Evolutionary conservation across 2,888 invertebrate species (phyloP).

Genomic region (Mactromeris polynyma): DNA sequence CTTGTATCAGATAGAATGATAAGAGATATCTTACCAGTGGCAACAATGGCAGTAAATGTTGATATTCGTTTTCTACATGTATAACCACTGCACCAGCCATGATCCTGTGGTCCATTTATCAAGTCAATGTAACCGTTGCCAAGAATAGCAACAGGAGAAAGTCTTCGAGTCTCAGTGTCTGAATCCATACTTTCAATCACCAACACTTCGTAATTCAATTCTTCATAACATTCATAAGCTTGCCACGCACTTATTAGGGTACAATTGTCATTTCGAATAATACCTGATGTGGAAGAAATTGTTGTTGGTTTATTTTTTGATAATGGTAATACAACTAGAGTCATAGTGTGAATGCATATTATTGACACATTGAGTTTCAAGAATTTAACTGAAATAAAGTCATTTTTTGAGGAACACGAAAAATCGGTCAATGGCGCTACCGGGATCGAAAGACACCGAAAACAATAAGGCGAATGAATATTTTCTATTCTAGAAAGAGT

Average conservation of each 20-base stretch:
- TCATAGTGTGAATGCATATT: background rate
- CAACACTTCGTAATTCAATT: conserved; percentile 80
- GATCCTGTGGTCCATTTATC: conserved; percentile 86
- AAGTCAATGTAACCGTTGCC: conserved; percentile 84
- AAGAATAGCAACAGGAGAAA: conserved; percentile 80
- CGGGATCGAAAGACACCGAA: no score
- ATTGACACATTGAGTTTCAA: no score
- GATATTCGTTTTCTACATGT: conserved; percentile 84
- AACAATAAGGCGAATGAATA: no score
- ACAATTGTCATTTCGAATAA: conserved; percentile 78
- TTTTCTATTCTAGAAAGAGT: no score
- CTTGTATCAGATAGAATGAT: no score
- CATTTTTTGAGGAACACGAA: no score
- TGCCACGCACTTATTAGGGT: conserved; percentile 72
- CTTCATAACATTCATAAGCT: conserved; percentile 80
- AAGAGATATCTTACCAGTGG: conserved; percentile 73
- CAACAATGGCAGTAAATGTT: conserved; percentile 83
- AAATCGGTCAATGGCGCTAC: no score
- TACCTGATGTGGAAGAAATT: conserved; percentile 72
- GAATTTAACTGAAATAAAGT: no score
- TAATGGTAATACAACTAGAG: background rate
- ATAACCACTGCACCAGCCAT: conserved; percentile 86
- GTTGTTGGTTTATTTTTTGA: background rate
- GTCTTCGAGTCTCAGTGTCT: conserved; percentile 84
- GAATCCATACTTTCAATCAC: conserved; percentile 84